A percentile compares a stretch with the other conserved stretches of the same genome.
Conservation (phyloP, 2,113 vertebrate species). For the Thalassarche chlororhynchos region DNA sequence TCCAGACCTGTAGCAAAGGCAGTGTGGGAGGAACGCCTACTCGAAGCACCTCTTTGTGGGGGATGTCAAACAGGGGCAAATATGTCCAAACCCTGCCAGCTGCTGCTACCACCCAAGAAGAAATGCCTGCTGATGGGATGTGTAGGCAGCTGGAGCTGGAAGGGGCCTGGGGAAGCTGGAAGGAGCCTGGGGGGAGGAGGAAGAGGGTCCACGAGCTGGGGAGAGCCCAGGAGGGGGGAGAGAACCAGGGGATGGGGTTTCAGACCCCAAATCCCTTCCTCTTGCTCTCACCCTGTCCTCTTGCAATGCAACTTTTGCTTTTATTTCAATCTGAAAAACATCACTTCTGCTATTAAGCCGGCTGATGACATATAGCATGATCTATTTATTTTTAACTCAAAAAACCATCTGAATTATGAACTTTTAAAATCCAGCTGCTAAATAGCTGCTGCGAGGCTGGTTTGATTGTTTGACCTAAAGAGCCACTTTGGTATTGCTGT, state of each 20-base stretch:
- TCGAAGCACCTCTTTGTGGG: slow-evolving; percentile 57
- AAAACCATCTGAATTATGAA: neutral
- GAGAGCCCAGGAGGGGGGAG: neutral
- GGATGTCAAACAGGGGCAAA: slow-evolving; percentile 62
- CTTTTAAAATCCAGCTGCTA: slow-evolving; percentile 16
- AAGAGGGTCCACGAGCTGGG: neutral
- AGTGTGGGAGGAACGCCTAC: slow-evolving; percentile 51
- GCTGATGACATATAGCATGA: neutral
- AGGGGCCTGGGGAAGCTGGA: neutral
- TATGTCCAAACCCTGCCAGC: slow-evolving; percentile 60
- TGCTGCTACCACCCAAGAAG: slow-evolving; percentile 61
- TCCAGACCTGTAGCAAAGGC: slow-evolving; percentile 57
- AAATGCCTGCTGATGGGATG: slow-evolving; percentile 40
- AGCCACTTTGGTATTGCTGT: neutral
- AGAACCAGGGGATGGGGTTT: neutral
- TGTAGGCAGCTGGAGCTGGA: slow-evolving; percentile 47
- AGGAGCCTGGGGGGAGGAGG: neutral
- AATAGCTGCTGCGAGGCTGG: neutral
- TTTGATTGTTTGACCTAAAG: slow-evolving; percentile 9
- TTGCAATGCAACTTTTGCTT: neutral
- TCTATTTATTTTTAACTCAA: neutral
- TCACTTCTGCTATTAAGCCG: neutral
- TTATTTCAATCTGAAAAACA: neutral
- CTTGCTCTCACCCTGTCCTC: neutral
- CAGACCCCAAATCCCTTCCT: neutral